Evolutionary conservation across 2,888 invertebrate species (phyloP).

Genomic region (Cerceris ruficornis): DNA sequence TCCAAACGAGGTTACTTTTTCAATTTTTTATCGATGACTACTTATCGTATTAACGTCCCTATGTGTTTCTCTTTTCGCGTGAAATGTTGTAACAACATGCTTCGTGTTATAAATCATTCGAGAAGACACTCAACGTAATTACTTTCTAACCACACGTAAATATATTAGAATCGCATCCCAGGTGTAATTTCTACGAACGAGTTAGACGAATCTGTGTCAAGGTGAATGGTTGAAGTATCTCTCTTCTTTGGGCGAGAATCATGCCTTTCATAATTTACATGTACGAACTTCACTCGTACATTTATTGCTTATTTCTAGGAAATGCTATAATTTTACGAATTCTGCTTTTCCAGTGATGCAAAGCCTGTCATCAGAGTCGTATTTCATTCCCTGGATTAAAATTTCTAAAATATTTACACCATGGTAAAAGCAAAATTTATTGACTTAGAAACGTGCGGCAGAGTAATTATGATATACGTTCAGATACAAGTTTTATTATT

Average conservation of each 20-base stretch:
- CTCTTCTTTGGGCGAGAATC: constrained; percentile 40
- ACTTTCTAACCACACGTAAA: not conserved
- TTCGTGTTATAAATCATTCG: not conserved
- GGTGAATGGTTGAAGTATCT: constrained; percentile 61
- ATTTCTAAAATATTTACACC: too few relatives aligned
- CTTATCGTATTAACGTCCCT: too few relatives aligned
- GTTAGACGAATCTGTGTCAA: constrained; percentile 67
- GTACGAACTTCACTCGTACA: not conserved
- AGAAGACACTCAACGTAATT: not conserved
- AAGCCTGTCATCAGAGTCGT: not conserved
- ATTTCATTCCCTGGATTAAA: too few relatives aligned
- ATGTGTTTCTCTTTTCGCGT: too few relatives aligned
- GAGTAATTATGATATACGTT: too few relatives aligned
- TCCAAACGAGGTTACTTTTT: too few relatives aligned
- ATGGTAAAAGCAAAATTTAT: too few relatives aligned
- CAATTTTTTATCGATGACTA: not conserved
- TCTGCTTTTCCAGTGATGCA: not conserved
- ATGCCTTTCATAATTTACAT: constrained; percentile 48
- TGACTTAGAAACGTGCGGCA: too few relatives aligned
- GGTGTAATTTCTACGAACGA: constrained; percentile 45
- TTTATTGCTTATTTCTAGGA: constrained; percentile 1
- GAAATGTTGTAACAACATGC: too few relatives aligned
- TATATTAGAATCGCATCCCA: constrained; percentile 2
- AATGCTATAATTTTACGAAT: not conserved
- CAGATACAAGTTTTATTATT: too few relatives aligned